Base-by-base conservation (phyloP, 2,113 vertebrate genomes). In the Anguilla japonica region DNA sequence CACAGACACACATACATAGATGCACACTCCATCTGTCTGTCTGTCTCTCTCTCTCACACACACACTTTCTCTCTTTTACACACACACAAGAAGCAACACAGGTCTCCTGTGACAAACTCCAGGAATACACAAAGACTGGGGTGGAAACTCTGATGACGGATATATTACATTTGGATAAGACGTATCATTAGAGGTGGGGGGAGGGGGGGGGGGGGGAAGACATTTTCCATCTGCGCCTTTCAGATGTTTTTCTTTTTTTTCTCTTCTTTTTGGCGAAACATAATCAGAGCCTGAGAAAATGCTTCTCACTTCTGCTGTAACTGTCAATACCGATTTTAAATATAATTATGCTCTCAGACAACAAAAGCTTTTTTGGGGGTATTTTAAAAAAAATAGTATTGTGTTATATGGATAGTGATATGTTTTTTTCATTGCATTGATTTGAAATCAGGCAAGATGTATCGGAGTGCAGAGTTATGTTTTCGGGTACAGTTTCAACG, bases 81-180 rank as follows among this genome's bases (percentile, higher is more conserved):
- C 87, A 84, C 78, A 92, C 94, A 94, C 93, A 92, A 94, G 93
- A 94, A 93, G 93, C 63, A 81, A 93, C 50, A 53, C 20, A 92
- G 90, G 46, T 80, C 16, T 41, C 41, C n/a, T 92, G 92, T 94
- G 63, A 93, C 43, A 1, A 93, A 93, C 89, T 92, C 91, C 90
- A 93, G 94, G 93, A 91, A 94, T 94, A 91, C 89, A 87, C 83
- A 7, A 91, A 91, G 91, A 84, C 89, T 67, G 60, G 86, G 84
- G 84, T 93, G 91, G 92, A 93, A 93, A 89, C 90, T 92, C 90
- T 91, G 91, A 94, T 60, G 56, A 60, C 11, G 60, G 60, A 67
- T 26, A 67, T 8, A 26, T 26, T 67, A 11, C 60, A 20, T 92
- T 94, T 92, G 93, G 89, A 88, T 90, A 91, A 93, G 91, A 87